Evolutionary conservation across 1,140 invertebrate genomes (phyloP), one percentile per base, ranked within the genome.

Genomic region (Nephila pilipes): DNA sequence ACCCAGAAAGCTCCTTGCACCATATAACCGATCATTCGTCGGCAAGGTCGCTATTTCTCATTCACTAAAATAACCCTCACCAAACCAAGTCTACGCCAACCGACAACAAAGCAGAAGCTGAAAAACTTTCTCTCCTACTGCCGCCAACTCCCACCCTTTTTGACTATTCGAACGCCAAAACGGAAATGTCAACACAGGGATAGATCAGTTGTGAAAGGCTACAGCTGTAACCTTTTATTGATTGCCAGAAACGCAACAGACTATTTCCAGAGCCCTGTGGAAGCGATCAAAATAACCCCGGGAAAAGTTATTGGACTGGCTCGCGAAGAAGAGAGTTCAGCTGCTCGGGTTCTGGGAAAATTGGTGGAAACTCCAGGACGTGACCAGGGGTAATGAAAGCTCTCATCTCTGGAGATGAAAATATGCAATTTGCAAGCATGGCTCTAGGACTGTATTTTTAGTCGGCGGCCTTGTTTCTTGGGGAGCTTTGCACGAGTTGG

Each of bases 201-300:
- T 75, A 75, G 69, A 75, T 75, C 32, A 75, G 29, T 75, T 75
- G 69, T 75, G 69, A 75, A 75, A 75, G 14, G 25, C 18, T 75
- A 16, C 69, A 75, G 69, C 69, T 75, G 69, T 75, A 75, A 75
- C 69, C 69, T 75, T 65, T 75, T 75, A 75, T 75, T 32, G 69
- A 75, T 75, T 75, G 69, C 69, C 69, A 36, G 29, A 36, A 75
- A 36, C 18, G 69, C 69, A 32, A 36, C 65, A 16, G 29, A 36
- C 69, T 75, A 75, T 75, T 75, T 75, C 32, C 25, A 36, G 69
- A 75, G 18, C 32, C 69, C 36, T 32, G 32, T 14, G 69, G 36
- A 6, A 29, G 20, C 3, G 29, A 75, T 75, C 69, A 75, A 75
- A 75, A 75, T 75, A 75, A 75, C 25, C 16, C 32, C 12, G 46